Conservation (phyloP, 1,140 invertebrate genomes). For the Apolygus lucorum region DNA sequence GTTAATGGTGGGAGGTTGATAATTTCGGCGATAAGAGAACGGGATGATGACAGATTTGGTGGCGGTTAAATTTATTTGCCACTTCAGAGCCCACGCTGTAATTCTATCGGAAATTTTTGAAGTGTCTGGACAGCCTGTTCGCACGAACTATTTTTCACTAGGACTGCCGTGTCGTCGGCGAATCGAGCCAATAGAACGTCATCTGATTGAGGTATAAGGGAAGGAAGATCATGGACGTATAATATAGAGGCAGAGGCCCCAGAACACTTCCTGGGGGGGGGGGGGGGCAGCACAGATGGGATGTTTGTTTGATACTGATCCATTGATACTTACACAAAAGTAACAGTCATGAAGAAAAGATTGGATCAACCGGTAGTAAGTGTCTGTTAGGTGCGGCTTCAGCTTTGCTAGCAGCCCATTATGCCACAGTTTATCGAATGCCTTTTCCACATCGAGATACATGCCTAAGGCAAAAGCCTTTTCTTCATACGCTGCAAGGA, state of each 20-base stretch:
- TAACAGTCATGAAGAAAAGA: not conserved
- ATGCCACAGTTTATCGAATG: not conserved
- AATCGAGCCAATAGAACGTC: not conserved
- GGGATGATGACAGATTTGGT: no score
- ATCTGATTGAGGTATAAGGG: not conserved
- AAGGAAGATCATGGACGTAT: not conserved
- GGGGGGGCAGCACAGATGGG: not conserved
- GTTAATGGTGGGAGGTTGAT: no score
- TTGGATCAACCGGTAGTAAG: not conserved
- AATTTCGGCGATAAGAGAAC: no score
- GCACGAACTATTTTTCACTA: no score
- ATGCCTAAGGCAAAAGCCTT: not conserved
- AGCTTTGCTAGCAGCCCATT: not conserved
- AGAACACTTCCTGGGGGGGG: not conserved
- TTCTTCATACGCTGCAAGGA: not conserved
- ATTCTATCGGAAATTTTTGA: no score
- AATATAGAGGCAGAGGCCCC: not conserved
- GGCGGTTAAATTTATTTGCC: no score
- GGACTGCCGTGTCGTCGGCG: not conserved
- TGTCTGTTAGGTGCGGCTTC: not conserved
- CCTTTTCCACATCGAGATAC: not conserved
- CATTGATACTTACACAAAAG: not conserved
- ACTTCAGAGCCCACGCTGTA: no score
- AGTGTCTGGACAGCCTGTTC: no score
- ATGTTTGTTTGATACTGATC: not conserved